phyloP scores from a whole-genome alignment of 2,113 vertebrate genomes.

The Xiphias gladius region DNA sequence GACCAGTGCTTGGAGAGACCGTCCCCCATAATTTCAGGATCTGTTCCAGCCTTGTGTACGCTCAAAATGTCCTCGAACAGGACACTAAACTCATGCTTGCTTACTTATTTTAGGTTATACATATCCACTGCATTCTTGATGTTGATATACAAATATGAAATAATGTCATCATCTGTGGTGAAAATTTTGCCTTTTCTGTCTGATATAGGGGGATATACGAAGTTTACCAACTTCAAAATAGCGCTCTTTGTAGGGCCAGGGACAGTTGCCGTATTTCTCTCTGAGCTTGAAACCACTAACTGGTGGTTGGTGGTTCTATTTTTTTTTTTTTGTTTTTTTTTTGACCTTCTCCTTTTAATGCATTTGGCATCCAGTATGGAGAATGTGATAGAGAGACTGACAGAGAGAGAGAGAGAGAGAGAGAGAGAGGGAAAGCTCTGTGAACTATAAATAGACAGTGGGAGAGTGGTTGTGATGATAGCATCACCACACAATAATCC shows the following conservation, averaged over 20 bases:
- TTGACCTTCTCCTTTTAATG: constrained; percentile 57
- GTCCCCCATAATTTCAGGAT: background rate
- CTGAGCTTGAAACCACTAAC: constrained; percentile 29
- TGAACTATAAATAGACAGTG: constrained; percentile 77
- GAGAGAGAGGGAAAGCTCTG: constrained; percentile 50
- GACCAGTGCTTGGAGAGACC: background rate
- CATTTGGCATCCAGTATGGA: constrained; percentile 63
- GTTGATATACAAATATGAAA: background rate
- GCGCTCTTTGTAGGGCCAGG: background rate
- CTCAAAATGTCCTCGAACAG: background rate
- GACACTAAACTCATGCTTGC: background rate
- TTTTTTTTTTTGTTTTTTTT: too few relatives aligned
- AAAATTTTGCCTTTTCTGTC: background rate
- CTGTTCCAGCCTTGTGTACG: background rate
- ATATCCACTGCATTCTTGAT: background rate
- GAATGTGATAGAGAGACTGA: constrained; percentile 63
- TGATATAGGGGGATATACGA: background rate
- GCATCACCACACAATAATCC: constrained; percentile 73
- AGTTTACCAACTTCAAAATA: constrained; percentile 7
- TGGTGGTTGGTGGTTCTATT: constrained; percentile 26
- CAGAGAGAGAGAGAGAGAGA: constrained; percentile 11
- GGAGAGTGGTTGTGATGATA: constrained; percentile 74
- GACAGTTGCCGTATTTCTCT: constrained; percentile 28
- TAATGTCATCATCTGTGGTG: background rate
- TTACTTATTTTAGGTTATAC: background rate